Conservation (phyloP, 2,797 vertebrate species). For the Amphiprion clarkii region DNA sequence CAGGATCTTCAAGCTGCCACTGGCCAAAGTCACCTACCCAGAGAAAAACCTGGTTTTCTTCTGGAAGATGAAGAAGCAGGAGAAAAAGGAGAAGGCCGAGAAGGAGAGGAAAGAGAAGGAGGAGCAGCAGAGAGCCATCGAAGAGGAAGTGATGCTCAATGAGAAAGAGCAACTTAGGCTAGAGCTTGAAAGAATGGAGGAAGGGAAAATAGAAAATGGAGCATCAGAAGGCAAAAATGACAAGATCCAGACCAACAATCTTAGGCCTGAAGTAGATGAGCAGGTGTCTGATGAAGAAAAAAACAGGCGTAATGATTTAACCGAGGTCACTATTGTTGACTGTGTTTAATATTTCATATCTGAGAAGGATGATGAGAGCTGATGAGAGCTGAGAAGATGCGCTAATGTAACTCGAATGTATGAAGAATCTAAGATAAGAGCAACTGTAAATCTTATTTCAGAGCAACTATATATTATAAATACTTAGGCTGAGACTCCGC, state of each 20-base stretch:
- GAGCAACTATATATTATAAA: neutral
- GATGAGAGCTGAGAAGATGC: neutral
- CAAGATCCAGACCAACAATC: neutral
- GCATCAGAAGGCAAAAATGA: neutral
- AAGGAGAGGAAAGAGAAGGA: constrained; percentile 56
- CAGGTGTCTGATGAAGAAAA: constrained; percentile 7
- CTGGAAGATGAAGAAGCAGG: constrained; percentile 83
- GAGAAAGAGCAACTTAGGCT: constrained; percentile 66
- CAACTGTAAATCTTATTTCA: constrained; percentile 1
- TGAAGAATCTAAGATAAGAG: constrained; percentile 2
- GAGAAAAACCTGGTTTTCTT: constrained; percentile 93
- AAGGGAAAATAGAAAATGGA: constrained; percentile 2
- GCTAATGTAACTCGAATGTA: neutral
- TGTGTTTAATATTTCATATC: constrained; percentile 13
- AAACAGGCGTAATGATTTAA: neutral
- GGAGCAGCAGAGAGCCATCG: constrained; percentile 30
- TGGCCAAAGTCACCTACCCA: constrained; percentile 93
- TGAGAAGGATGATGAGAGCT: neutral
- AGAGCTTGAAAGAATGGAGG: constrained; percentile 51
- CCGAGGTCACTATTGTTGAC: neutral
- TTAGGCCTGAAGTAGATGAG: neutral
- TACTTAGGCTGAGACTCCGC: neutral
- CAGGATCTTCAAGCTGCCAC: constrained; percentile 90
- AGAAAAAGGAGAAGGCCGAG: constrained; percentile 67
- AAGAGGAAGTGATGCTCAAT: constrained; percentile 33